Percentiles rank a stretch among this genome's conserved stretches.
These are phyloP conservation scores for Microdon myrmicae DNA, from an alignment of 2,888 invertebrate species.

Conservation along the genomic window DNA sequence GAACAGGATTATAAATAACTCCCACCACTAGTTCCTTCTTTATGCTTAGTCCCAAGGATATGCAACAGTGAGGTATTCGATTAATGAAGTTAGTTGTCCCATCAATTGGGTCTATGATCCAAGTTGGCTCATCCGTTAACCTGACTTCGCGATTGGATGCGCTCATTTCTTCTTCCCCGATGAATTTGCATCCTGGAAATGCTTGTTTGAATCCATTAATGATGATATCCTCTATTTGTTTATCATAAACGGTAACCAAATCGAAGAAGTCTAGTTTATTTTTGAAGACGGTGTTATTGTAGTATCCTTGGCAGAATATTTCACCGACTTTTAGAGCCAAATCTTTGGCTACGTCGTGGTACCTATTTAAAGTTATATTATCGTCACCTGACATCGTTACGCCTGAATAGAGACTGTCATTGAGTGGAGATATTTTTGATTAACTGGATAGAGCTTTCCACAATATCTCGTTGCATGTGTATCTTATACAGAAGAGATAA, in stretches of 20 bases:
- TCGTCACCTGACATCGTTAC: conserved; percentile 48
- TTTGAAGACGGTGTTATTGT: conserved; percentile 55
- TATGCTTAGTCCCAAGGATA: conserved; percentile 75
- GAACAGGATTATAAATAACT: conserved; percentile 80
- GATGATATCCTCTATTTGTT: conserved; percentile 78
- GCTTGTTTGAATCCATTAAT: conserved; percentile 70
- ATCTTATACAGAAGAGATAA: too few species aligned
- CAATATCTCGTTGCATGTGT: too few species aligned
- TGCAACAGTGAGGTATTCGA: conserved; percentile 74
- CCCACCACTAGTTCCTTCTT: conserved; percentile 74
- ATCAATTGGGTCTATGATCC: conserved; percentile 89
- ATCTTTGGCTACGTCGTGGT: conserved; percentile 60
- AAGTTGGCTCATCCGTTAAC: conserved; percentile 82
- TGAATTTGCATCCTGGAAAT: conserved; percentile 77
- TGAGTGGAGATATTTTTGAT: too few species aligned
- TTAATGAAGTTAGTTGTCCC: conserved; percentile 87
- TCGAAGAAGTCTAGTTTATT: conserved; percentile 74
- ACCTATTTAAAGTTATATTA: conserved; percentile 55
- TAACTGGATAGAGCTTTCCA: too few species aligned
- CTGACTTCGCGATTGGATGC: conserved; percentile 59
- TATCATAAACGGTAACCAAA: conserved; percentile 83
- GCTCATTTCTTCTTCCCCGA: conserved; percentile 77
- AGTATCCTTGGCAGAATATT: conserved; percentile 61
- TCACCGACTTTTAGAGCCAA: conserved; percentile 63
- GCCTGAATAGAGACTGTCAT: too few species aligned